Conservation (phyloP, 1,140 invertebrate species). For the Goniozus legneri region DNA sequence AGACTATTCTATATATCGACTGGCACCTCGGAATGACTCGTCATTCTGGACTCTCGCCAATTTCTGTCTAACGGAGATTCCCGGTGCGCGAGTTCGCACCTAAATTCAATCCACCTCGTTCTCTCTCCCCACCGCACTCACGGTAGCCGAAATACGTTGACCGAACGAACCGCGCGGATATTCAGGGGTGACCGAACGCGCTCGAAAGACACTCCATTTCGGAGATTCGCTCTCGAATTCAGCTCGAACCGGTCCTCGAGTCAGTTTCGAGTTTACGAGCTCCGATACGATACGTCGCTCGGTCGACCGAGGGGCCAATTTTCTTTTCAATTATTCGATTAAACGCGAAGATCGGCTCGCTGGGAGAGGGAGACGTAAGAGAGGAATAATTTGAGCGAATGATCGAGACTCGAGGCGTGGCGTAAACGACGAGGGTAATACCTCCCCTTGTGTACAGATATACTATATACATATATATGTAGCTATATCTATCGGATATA, state of each 20-base stretch:
- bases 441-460: no score
- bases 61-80: constrained; percentile 12
- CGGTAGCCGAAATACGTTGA: constrained; percentile 14
- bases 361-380: no score
- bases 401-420: no score
- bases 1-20: constrained; percentile 27
- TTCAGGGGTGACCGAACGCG: not conserved
- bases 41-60: constrained; percentile 32
- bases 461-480: not conserved
- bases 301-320: no score
- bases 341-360: no score
- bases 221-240: constrained; percentile 8
- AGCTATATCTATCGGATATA: constrained; percentile 17
- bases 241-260: constrained; percentile 4
- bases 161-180: constrained; percentile 9
- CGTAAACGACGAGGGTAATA: constrained; percentile 31
- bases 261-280: not conserved
- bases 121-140: constrained; percentile 4
- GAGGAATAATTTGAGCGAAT: no score
- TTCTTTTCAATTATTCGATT: no score
- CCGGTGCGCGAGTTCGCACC: constrained; percentile 7
- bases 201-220: constrained; percentile 11
- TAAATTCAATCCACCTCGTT: constrained; percentile 25
- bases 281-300: constrained; percentile 7
- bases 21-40: constrained; percentile 17